Percentiles rank a stretch among this genome's conserved stretches.
phyloP scores from a whole-genome alignment of 2,113 vertebrate genomes.

The Fregata magnificens region DNA sequence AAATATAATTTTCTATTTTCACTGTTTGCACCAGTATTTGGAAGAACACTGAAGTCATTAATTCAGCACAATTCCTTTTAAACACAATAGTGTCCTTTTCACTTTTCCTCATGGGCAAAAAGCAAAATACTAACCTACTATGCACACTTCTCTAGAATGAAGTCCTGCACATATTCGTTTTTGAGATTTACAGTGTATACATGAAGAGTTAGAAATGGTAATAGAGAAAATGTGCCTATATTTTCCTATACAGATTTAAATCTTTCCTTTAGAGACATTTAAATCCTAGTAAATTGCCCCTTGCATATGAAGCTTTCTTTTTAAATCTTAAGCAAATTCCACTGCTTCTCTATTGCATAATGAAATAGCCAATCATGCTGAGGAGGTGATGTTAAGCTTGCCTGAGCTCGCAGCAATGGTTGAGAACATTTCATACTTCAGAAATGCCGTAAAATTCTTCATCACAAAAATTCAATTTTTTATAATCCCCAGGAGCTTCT shows the following conservation, averaged over 20 bases:
- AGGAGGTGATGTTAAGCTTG: slow-evolving; percentile 29
- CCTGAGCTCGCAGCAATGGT: slow-evolving; percentile 17
- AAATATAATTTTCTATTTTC: neutral
- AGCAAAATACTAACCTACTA: neutral
- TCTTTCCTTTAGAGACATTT: slow-evolving; percentile 54
- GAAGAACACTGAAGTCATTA: neutral
- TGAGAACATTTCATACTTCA: slow-evolving; percentile 42
- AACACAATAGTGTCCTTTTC: neutral
- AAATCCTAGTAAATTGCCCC: slow-evolving; percentile 56
- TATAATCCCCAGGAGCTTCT: slow-evolving; percentile 10
- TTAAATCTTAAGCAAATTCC: slow-evolving; percentile 62
- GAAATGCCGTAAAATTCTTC: slow-evolving; percentile 37
- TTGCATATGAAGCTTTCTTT: slow-evolving; percentile 44
- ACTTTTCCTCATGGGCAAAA: neutral
- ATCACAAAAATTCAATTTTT: slow-evolving; percentile 36
- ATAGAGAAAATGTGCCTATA: slow-evolving; percentile 45
- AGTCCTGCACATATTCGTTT: slow-evolving; percentile 1
- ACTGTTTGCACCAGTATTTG: neutral
- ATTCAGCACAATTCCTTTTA: neutral
- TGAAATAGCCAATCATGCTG: slow-evolving; percentile 29
- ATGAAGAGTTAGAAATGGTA: slow-evolving; percentile 6
- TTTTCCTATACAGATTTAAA: slow-evolving; percentile 29
- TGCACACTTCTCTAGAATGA: neutral
- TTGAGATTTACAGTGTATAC: slow-evolving; percentile 12
- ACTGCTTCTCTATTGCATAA: slow-evolving; percentile 25